Evolutionary conservation across 2,797 vertebrate genomes (phyloP), one percentile per base, ranked within the genome.

Genomic region (Paratrypauchen microcephalus): DNA sequence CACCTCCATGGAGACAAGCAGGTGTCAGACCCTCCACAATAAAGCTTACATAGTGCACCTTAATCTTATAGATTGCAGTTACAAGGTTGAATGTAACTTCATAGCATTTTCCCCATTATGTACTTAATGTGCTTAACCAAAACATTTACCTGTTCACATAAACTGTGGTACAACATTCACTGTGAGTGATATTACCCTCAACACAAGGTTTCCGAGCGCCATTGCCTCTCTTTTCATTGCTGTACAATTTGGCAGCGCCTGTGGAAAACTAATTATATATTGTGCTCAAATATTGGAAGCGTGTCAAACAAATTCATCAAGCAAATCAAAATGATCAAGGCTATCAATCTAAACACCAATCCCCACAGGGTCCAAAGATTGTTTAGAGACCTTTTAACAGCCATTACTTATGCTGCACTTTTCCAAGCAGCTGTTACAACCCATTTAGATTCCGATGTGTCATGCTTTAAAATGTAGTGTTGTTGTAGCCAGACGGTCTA

Each of bases 381-480:
- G 45, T 71, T 55, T 39, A 39, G 52, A 39, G 57, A 66, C 70
- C 9, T 50, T 69, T 1, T 59, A 62, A 71, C 63, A 18, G 13
- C 18, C 26, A 50, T 65, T 65, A 65, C 63, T 65, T 60, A 60
- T 60, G 58, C 58, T 32, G 58, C 58, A 60, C 30, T 60, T 60
- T 65, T 65, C 62, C 4, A 9, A 61, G 48, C 73, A 83, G 75
- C 52, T 78, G 66, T 75, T 73, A 62, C n/a, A 55, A 59, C 57
- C 39, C 11, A 39, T 78, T 56, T 16, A 24, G 9, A 26, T 36
- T 52, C 6, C 39, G 11, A 61, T 69, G 36, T 65, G 52, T 71
- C 65, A 57, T 45, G 28, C 1, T 30, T 16, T 47, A 32, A 52
- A 58, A 45, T 71, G 60, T 28, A 62, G 36, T 73, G 24, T 36